Percentiles rank a stretch among this genome's conserved stretches.
phyloP scores from a whole-genome alignment of 2,888 invertebrate species.

The Trypoxylon attenuatum region DNA sequence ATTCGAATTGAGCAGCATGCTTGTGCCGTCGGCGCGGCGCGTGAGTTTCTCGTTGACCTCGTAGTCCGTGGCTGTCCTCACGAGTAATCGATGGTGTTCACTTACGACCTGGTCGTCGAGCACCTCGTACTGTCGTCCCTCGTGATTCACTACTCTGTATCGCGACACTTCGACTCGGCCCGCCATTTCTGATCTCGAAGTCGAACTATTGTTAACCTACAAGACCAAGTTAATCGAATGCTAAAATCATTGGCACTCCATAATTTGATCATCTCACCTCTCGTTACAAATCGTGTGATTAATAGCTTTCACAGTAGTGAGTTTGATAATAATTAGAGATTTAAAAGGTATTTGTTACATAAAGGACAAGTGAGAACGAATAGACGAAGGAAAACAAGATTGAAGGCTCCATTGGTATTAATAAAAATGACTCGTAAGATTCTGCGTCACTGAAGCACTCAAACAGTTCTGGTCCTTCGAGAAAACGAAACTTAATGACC shows the following conservation, averaged over 20 bases:
- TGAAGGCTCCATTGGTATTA: neutral
- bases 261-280: neutral
- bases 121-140: slow-evolving; percentile 64
- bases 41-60: slow-evolving; percentile 65
- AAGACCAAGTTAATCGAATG: neutral
- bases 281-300: neutral
- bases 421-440: neutral
- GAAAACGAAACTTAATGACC: slow-evolving; percentile 45
- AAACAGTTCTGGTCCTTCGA: slow-evolving; percentile 3
- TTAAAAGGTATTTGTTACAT: no score
- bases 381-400: neutral
- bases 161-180: slow-evolving; percentile 37
- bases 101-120: slow-evolving; percentile 57
- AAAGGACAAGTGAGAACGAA: no score
- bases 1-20: slow-evolving; percentile 59
- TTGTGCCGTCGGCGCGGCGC: slow-evolving; percentile 65
- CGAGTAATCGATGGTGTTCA: slow-evolving; percentile 65
- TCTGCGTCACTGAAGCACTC: slow-evolving; percentile 9
- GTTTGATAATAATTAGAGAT: no score
- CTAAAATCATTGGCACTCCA: neutral
- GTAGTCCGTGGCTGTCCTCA: slow-evolving; percentile 64
- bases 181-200: slow-evolving; percentile 7
- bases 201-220: slow-evolving; percentile 10
- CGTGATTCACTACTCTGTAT: slow-evolving; percentile 61
- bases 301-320: no score